Percentiles rank a stretch among this genome's conserved stretches.
Evolutionary conservation across 2,797 vertebrate species (phyloP).

Genomic region (Otolemur crassicaudatus): DNA sequence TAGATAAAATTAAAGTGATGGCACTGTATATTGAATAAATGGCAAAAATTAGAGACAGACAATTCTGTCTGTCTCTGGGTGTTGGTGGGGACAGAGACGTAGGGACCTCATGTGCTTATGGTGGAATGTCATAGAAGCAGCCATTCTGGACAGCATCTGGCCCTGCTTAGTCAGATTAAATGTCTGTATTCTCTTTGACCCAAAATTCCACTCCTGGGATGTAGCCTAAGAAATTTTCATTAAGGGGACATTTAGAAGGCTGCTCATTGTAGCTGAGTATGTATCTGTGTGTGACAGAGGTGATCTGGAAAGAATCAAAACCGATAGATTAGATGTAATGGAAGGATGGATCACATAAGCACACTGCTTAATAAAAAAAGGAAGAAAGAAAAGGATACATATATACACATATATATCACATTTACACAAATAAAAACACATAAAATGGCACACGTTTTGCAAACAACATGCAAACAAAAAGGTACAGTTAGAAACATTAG

Average conservation of each 20-base stretch:
- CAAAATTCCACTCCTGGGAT: not conserved
- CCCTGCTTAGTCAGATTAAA: not conserved
- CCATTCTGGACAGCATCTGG: not conserved
- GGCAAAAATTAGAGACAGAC: not conserved
- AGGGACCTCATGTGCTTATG: not conserved
- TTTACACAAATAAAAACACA: not conserved
- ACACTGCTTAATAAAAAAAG: not conserved
- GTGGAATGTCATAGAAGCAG: not conserved
- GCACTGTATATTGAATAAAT: not conserved
- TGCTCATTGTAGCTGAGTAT: not conserved
- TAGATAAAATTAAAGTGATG: not conserved
- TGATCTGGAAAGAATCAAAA: not conserved
- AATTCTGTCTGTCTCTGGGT: not conserved
- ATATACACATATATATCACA: not conserved
- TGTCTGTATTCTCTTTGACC: not conserved
- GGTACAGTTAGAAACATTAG: not conserved
- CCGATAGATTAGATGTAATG: not conserved
- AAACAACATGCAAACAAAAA: not conserved
- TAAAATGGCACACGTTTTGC: not conserved
- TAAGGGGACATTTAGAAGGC: not conserved
- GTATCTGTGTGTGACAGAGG: not conserved
- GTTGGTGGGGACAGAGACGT: not conserved
- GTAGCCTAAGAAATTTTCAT: not conserved
- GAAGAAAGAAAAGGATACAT: not conserved
- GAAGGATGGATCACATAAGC: not conserved